Evolutionary conservation across 2,113 vertebrate species (phyloP), one percentile per base, ranked within the genome.

Genomic region (Vidua chalybeata): DNA sequence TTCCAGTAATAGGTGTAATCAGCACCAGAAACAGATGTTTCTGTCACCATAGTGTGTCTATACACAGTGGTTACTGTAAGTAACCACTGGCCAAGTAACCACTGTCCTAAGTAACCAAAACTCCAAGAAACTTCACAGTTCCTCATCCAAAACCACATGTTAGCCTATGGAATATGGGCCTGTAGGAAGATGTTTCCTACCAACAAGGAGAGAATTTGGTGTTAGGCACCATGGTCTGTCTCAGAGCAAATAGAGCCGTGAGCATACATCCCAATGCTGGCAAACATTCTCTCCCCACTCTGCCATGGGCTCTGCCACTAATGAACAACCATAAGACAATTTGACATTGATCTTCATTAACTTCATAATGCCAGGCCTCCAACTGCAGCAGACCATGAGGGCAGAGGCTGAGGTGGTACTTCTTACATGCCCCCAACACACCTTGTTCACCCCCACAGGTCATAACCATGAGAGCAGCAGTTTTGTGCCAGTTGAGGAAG

Each of bases 191-290:
- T 33, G 33, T 55, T 84, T 85, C 23, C 45, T 79, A 28, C 43
- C 66, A 83, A 3, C n/a, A 43, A 23, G 67, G 39, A 79, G 33
- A 67, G 11, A 31, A 18, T 62, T 71, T 73, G n/a, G 3, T 84
- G 17, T 23, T 20, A 35, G 24, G n/a, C 51, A 62, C 19, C 17
- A 62, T 8, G 24, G 12, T 71, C 18, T 66, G 31, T 71, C n/a
- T 79, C 0, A 0, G 48, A 68, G 52, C 9, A 7, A 2, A 1
- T 19, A 41, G 51, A 66, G 11, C 37, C 7, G 0, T 8, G 30
- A 72, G 10, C 23, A 39, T 5, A 43, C 20, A 37, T 46, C 63
- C 10, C 74, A 39, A 0, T 23, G 59, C 63, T 41, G 46, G 48
- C 23, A 89, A 43, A 69, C 10, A 39, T 55, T 15, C 30, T 69